Evolutionary conservation across 2,888 invertebrate species (phyloP).

Genomic region (Agrenia bidenticulata): DNA sequence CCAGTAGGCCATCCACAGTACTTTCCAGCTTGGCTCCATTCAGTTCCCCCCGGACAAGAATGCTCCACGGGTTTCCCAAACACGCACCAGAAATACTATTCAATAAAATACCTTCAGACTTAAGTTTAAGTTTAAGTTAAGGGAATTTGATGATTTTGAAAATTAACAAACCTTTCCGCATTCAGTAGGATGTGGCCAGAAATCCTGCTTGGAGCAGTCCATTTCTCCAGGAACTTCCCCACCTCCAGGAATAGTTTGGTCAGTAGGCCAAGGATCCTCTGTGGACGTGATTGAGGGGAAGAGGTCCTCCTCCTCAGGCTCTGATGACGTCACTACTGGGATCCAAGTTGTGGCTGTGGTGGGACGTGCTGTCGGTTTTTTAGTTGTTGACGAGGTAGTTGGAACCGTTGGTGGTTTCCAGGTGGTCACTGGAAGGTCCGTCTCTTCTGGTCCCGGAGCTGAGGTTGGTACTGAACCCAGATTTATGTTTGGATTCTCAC

Average conservation of each 20-base stretch:
- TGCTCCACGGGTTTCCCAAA: constrained; percentile 73
- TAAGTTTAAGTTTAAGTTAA: too few relatives aligned
- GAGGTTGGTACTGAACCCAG: constrained; percentile 6
- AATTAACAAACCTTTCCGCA: constrained; percentile 48
- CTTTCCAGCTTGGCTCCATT: constrained; percentile 69
- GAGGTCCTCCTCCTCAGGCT: neutral
- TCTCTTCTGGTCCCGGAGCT: constrained; percentile 44
- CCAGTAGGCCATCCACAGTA: constrained; percentile 76
- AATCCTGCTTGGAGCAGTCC: constrained; percentile 50
- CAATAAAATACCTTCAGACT: too few relatives aligned
- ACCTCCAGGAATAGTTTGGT: neutral
- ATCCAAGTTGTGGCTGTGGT: constrained; percentile 21
- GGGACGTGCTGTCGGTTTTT: constrained; percentile 1
- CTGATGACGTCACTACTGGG: neutral
- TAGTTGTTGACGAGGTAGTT: constrained; percentile 7
- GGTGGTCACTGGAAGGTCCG: constrained; percentile 25
- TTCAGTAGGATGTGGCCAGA: constrained; percentile 50
- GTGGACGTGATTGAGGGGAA: neutral
- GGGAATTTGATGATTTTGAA: too few relatives aligned
- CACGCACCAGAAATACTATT: constrained; percentile 81
- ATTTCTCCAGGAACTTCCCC: constrained; percentile 19
- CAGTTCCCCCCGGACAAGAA: constrained; percentile 71
- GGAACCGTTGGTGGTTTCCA: constrained; percentile 10
- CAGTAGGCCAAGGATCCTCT: neutral
- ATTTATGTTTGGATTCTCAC: constrained; percentile 40